These are phyloP conservation scores for Helleia helle DNA, from an alignment of 2,888 invertebrate species.

Conservation along the genomic window DNA sequence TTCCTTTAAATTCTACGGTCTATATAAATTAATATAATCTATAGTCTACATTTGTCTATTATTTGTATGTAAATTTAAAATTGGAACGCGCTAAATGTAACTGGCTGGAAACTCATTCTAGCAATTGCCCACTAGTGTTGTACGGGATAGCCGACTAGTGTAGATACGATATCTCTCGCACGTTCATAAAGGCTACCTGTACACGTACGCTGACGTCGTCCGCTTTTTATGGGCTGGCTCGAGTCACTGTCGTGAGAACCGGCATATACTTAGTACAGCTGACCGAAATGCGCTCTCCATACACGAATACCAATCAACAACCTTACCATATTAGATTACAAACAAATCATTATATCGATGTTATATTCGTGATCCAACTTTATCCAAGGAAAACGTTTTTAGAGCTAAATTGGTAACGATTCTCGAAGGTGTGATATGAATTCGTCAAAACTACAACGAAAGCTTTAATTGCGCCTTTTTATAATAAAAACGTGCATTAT, in stretches of 20 bases:
- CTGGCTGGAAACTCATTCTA: neutral
- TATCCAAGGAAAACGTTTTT: neutral
- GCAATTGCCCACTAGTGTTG: conserved; percentile 30
- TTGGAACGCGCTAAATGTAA: neutral
- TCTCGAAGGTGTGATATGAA: conserved; percentile 27
- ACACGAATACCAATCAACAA: conserved; percentile 70
- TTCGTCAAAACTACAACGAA: conserved; percentile 57
- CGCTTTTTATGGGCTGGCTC: conserved; percentile 64
- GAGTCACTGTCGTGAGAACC: conserved; percentile 71
- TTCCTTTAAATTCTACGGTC: neutral
- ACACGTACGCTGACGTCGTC: conserved; percentile 63
- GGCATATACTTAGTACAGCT: conserved; percentile 70
- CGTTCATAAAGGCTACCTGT: conserved; percentile 61
- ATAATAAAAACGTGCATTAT: conserved; percentile 25
- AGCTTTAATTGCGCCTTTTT: conserved; percentile 39
- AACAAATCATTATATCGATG: conserved; percentile 45
- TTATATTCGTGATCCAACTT: conserved; percentile 28
- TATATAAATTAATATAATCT: neutral
- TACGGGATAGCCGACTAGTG: conserved; percentile 40
- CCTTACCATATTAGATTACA: conserved; percentile 49
- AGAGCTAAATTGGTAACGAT: neutral
- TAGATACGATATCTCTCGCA: too few relatives aligned
- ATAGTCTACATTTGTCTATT: neutral
- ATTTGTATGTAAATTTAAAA: too few relatives aligned
- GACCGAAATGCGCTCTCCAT: conserved; percentile 73